Percentiles rank a stretch among this genome's conserved stretches.
Evolutionary conservation across 2,888 invertebrate species (phyloP).

Genomic region (Euzophera pinguis): DNA sequence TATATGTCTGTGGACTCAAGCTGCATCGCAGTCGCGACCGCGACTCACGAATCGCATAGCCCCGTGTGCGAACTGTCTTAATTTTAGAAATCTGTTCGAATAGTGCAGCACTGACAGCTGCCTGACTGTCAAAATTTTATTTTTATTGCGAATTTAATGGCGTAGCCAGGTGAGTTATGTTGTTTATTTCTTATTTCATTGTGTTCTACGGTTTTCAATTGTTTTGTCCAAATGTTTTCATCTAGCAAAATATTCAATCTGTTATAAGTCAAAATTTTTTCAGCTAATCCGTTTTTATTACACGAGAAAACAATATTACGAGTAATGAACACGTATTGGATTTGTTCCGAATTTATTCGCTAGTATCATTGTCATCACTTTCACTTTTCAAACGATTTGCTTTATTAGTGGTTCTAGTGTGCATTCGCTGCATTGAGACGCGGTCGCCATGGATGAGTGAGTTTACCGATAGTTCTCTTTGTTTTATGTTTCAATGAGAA

Average conservation of each 20-base stretch:
- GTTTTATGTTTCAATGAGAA: slow-evolving; percentile 51
- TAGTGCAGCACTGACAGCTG: too few species aligned
- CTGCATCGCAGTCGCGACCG: too few species aligned
- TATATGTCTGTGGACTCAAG: too few species aligned
- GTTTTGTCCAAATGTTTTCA: slow-evolving; percentile 76
- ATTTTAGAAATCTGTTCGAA: too few species aligned
- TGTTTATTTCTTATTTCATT: slow-evolving; percentile 76
- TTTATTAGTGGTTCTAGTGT: slow-evolving; percentile 63
- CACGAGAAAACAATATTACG: slow-evolving; percentile 64
- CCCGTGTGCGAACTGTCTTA: too few species aligned
- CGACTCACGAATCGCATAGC: too few species aligned
- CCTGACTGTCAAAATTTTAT: slow-evolving; percentile 60
- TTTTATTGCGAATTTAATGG: slow-evolving; percentile 79
- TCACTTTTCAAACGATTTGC: slow-evolving; percentile 74
- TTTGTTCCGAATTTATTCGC: slow-evolving; percentile 77
- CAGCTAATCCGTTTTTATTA: slow-evolving; percentile 67
- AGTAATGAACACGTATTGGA: slow-evolving; percentile 79
- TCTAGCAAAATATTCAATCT: slow-evolving; percentile 70
- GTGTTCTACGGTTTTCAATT: slow-evolving; percentile 74
- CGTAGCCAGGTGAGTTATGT: slow-evolving; percentile 79
- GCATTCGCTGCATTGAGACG: slow-evolving; percentile 49
- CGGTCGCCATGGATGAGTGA: slow-evolving; percentile 77
- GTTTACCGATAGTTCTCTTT: slow-evolving; percentile 54
- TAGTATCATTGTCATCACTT: slow-evolving; percentile 79
- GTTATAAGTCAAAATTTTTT: slow-evolving; percentile 74